Percentiles rank a stretch among this genome's conserved stretches.
phyloP scores from a whole-genome alignment of 1,140 invertebrate genomes.

The Pararge aegeria region DNA sequence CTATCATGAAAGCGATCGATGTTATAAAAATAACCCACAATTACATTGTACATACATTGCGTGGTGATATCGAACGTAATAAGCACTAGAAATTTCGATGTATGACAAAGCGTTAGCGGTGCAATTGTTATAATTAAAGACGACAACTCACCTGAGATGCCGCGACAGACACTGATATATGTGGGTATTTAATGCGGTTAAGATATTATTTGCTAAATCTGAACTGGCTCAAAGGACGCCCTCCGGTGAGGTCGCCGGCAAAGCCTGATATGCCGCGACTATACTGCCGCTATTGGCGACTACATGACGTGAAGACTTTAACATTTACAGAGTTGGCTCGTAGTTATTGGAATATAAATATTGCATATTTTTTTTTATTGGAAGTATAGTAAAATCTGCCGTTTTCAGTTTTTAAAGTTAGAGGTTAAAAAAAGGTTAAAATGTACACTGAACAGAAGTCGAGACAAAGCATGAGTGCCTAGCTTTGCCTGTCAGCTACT shows the following conservation, averaged over 20 bases:
- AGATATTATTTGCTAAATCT: constrained; percentile 32
- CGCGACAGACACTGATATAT: constrained; percentile 42
- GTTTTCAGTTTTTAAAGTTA: too few relatives aligned
- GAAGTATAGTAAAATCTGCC: background rate
- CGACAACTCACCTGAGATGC: constrained; percentile 54
- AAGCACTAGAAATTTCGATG: constrained; percentile 49
- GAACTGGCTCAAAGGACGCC: constrained; percentile 43
- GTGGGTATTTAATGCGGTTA: constrained; percentile 30
- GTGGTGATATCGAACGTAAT: constrained; percentile 50
- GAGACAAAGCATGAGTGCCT: too few relatives aligned
- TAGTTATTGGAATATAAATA: constrained; percentile 4
- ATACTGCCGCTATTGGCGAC: constrained; percentile 62
- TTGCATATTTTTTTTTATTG: background rate
- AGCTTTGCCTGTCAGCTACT: too few relatives aligned
- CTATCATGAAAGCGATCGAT: constrained; percentile 22
- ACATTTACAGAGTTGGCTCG: constrained; percentile 45
- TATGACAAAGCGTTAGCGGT: constrained; percentile 24
- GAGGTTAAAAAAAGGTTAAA: too few relatives aligned
- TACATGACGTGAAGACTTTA: constrained; percentile 48
- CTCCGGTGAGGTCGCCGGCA: constrained; percentile 60
- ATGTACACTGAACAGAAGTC: too few relatives aligned
- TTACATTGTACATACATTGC: constrained; percentile 26
- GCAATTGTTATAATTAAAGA: constrained; percentile 15
- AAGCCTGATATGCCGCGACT: constrained; percentile 66
- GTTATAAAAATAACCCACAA: constrained; percentile 19